Conservation (phyloP, 2,113 vertebrate genomes). For the Diadophis punctatus region DNA sequence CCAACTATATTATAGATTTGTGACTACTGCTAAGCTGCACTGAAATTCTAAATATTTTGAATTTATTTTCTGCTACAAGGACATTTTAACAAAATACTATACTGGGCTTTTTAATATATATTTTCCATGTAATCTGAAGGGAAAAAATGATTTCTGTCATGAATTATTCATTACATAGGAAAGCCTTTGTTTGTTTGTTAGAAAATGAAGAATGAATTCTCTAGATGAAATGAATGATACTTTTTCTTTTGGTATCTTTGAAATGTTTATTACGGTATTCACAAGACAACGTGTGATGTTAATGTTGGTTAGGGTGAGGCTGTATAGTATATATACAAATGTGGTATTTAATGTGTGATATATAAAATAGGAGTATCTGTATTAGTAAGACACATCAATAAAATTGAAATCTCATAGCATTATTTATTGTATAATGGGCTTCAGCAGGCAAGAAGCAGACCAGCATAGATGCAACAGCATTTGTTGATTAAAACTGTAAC, state of each 20-base stretch:
- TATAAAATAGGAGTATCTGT: background rate
- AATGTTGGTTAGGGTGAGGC: background rate
- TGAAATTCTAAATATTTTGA: background rate
- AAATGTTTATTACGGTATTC: conserved; percentile 9
- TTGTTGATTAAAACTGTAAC: no score
- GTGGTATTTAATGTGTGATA: background rate
- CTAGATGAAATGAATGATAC: background rate
- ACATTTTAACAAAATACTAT: background rate
- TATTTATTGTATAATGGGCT: no score
- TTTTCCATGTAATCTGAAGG: background rate
- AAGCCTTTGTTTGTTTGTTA: background rate
- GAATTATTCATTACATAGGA: background rate
- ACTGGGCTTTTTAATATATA: background rate
- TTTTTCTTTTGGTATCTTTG: fast-evolving
- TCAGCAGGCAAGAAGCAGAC: no score
- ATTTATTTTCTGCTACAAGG: background rate
- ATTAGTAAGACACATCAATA: conserved; percentile 15
- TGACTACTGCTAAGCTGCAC: background rate
- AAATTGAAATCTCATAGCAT: background rate
- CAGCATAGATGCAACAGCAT: no score
- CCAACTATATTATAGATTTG: background rate
- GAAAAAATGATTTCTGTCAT: background rate
- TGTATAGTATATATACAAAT: background rate
- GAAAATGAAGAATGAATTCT: background rate
- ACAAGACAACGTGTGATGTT: background rate